Evolutionary conservation across 1,140 invertebrate genomes (phyloP), one percentile per base, ranked within the genome.

Genomic region (Carposina sasakii): DNA sequence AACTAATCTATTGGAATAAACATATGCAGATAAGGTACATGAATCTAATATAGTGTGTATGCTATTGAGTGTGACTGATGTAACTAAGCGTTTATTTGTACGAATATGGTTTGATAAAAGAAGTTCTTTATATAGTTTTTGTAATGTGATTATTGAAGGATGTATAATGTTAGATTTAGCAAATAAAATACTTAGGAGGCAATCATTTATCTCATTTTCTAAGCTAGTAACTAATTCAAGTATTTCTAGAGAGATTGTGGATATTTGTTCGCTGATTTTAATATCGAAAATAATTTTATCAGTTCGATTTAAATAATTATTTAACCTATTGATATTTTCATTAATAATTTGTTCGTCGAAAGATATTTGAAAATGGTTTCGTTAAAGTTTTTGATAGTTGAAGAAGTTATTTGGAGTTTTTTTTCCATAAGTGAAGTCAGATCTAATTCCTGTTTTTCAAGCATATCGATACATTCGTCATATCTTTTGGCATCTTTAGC

Each of bases 111-210:
- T 63, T 6, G 62, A 64, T 10, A 53, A 41, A 19, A 57, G n/a
- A 48, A 70, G 43, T 64, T 70, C 53, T 37, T 60, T 2, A 15
- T 53, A 55, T 13, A 72, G 24, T 39, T 57, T 37, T 26, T 54
- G 52, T 21, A 61, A 41, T 28, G 55, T 52, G 44, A 67, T 63
- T 10, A 74, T 59, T 19, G 57, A 63, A 1, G 61, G 71, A 33
- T 69, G 61, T 13, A 76, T 53, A 1, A 52, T 65, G 17, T 57
- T 57, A 6, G 64, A 49, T 59, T 65, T 71, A 0, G 48, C 56
- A 28, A 71, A 64, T 33, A 70, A 42, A 10, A 72, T 69, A 28
- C 64, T 57, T 1, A 51, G 19, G 2, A 74, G 48, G 28, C 42
- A 41, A 40, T 66, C 57, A 36, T 64, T 47, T 21, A 60, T 62